Evolutionary conservation across 2,797 vertebrate species (phyloP), one percentile per base, ranked within the genome.

Genomic region (Margarornis squamiger): DNA sequence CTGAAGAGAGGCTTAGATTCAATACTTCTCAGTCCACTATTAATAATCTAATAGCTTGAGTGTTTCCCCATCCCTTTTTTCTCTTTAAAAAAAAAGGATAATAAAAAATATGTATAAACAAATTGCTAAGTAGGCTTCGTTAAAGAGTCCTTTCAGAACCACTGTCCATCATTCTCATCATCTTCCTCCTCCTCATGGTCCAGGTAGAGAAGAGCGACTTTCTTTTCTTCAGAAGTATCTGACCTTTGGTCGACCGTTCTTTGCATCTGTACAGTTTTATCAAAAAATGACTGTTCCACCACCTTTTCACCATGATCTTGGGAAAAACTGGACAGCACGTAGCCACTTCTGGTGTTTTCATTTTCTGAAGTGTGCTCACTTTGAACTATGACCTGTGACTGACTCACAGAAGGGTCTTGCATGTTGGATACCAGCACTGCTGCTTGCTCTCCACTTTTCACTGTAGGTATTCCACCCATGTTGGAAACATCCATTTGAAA

Each of bases 121-220:
- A 67, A 43, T 58, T n/a, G 51, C 39, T 62, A 57, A 6, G 19
- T 38, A 92, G 80, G 46, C 67, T 75, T 85, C 32, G 54, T 70
- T 67, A 38, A 30, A 93, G 57, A 58, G 62, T 87, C 71, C 82
- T 74, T 85, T 98, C 90, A 98, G 90, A 98, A 98, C 98, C 98
- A 98, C 48, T 97, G 97, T 49, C 97, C 97, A 62, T 98, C 95
- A 12, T 94, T 96, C n/a, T 98, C 97, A 20, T 94, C 97, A 52
- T 97, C 97, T 70, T 97, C 98, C 41, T 99, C 98, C 36, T 98
- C 97, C 4, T 98, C 97, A 12, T 96, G 98, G 94, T 99, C 99
- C 88, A 99, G 98, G 94, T 98, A 99, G 92, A 99, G 94, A 68
- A 98, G 96, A 36, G 99, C 99, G 0, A 99, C 96, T 97, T 97